phyloP scores from a whole-genome alignment of 2,113 vertebrate species.

The Toxotes chatareus region DNA sequence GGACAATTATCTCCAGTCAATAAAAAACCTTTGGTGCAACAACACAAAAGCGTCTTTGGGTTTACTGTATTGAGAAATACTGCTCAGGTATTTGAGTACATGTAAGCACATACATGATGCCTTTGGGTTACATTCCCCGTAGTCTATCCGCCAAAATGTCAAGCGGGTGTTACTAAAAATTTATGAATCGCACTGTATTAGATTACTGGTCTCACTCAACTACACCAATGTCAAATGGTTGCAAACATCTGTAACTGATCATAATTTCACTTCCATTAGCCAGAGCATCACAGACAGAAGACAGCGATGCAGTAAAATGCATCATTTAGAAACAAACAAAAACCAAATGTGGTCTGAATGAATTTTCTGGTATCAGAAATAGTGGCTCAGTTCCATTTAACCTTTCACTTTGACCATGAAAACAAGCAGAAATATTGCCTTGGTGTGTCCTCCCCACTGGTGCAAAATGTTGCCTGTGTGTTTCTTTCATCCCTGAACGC shows the following conservation, averaged over 20 bases:
- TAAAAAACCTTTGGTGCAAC: not conserved
- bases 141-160: slow-evolving; percentile 46
- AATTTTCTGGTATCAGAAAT: slow-evolving; percentile 29
- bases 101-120: not conserved
- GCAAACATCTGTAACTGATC: slow-evolving; percentile 69
- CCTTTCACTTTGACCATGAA: not conserved
- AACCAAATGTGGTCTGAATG: slow-evolving; percentile 17
- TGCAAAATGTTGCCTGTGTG: not conserved
- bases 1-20: not conserved
- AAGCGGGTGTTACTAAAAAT: slow-evolving; percentile 65
- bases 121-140: slow-evolving; percentile 14
- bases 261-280: slow-evolving; percentile 70
- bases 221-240: slow-evolving; percentile 57
- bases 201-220: slow-evolving; percentile 48
- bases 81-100: not conserved
- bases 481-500: not conserved
- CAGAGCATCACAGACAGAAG: slow-evolving; percentile 35
- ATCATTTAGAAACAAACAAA: slow-evolving; percentile 59
- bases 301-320: slow-evolving; percentile 50
- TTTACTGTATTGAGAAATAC: not conserved
- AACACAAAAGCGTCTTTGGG: not conserved
- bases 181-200: slow-evolving; percentile 57
- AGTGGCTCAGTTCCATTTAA: not conserved
- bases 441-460: too few species aligned
- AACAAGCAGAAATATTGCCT: not conserved